Evolutionary conservation across 2,797 vertebrate genomes (phyloP).

Genomic region (Lagodon rhomboides): DNA sequence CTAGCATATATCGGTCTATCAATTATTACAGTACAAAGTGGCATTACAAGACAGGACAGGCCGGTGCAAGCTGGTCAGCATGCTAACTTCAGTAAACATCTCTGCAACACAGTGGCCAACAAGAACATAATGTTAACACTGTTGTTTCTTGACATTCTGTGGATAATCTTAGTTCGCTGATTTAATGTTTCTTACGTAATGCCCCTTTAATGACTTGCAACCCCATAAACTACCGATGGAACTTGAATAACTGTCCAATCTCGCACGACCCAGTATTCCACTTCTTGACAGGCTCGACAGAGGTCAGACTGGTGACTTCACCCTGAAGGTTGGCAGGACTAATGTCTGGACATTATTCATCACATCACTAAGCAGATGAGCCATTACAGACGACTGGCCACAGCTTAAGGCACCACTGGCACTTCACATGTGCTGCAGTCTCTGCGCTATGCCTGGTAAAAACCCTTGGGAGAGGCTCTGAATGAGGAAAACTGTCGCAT

Average conservation of each 20-base stretch:
- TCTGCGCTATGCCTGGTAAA: conserved; percentile 1
- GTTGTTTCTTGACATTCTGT: no score
- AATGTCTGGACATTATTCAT: conserved; percentile 64
- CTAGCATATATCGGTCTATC: no score
- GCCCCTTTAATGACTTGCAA: background rate
- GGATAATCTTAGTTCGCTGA: no score
- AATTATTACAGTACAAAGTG: no score
- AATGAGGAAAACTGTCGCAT: conserved; percentile 17
- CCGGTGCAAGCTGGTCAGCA: no score
- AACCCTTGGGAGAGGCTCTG: conserved; percentile 14
- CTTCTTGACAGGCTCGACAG: conserved; percentile 33
- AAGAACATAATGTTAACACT: no score
- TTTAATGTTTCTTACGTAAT: no score
- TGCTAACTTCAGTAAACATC: no score
- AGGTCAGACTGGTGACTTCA: conserved; percentile 46
- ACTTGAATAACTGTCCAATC: conserved; percentile 1
- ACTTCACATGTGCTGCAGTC: conserved; percentile 28
- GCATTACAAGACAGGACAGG: no score
- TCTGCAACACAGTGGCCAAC: no score
- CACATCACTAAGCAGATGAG: conserved; percentile 66
- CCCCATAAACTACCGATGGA: background rate
- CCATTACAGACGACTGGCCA: conserved; percentile 58
- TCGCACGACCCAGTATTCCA: background rate
- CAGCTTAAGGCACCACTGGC: conserved; percentile 44
- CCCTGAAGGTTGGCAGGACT: conserved; percentile 47